Evolutionary conservation across 1,140 invertebrate species (phyloP).

Genomic region (Lasioglossum baleicum): DNA sequence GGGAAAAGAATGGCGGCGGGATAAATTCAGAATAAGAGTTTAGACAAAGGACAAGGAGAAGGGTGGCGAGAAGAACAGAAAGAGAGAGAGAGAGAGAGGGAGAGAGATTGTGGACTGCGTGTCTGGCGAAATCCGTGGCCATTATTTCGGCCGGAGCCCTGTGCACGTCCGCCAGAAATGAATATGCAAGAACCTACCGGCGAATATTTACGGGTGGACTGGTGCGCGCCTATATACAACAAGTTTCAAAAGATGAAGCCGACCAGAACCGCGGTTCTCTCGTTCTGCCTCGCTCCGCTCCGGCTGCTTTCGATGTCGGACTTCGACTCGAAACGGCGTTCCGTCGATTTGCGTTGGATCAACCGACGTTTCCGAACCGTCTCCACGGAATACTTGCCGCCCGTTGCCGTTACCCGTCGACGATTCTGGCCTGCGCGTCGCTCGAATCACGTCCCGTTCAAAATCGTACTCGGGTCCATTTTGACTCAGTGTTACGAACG

Average conservation of each 20-base stretch:
- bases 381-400: background rate
- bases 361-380: background rate
- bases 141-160: conserved; percentile 56
- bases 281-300: conserved; percentile 44
- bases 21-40: conserved; percentile 24
- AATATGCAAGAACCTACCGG: conserved; percentile 62
- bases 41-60: conserved; percentile 10
- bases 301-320: conserved; percentile 26
- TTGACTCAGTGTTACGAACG: no score
- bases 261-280: conserved; percentile 49
- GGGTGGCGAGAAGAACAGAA: background rate
- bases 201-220: conserved; percentile 58
- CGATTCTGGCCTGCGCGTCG: background rate
- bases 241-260: conserved; percentile 60
- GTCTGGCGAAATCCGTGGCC: conserved; percentile 55
- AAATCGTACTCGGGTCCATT: no score
- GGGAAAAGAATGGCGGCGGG: conserved; percentile 24
- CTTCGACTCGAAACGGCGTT: conserved; percentile 2
- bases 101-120: conserved; percentile 49
- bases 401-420: background rate
- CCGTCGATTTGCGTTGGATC: conserved; percentile 2
- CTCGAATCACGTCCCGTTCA: no score
- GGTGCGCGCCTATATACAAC: conserved; percentile 39
- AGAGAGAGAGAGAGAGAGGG: conserved; percentile 34
- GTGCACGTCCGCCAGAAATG: conserved; percentile 57